Evolutionary conservation across 1,140 invertebrate genomes (phyloP), one percentile per base, ranked within the genome.

Genomic region (Papilio dardanus): DNA sequence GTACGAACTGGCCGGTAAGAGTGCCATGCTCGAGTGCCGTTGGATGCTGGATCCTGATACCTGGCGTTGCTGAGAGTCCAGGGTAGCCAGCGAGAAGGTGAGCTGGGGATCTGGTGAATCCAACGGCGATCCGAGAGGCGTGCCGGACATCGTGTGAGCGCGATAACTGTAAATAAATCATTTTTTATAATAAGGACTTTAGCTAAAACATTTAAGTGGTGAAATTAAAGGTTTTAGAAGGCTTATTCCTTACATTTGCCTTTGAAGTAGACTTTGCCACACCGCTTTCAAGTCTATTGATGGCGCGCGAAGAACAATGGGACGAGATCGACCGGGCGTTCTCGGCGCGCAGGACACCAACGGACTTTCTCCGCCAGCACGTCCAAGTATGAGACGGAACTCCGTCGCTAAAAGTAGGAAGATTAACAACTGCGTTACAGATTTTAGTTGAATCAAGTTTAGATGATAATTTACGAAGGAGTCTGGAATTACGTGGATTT

Each of bases 221-320:
- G 0, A 12, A 37, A 37, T 28, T 24, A 50, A 50, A 50, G 19
- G 54, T 12, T 24, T 65, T 14, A 12, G 0, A n/a, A n/a, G 10
- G 14, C 30, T 69, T 74, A 24, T 19, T 79, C 94, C 95, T 96
- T 94, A 97, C 97, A 98, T 97, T 93, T 98, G 97, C 76, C 97
- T 94, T 81, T 97, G 96, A 12, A 98, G 94, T n/a, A 98, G 94
- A 84, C 97, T 97, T 87, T 97, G 97, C 97, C 97, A 98, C 2
- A 98, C 97, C 21, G 97, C 97, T 86, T 98, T 98, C 7, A 97
- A 89, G 87, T 98, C 97, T 46, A 96, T 94, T 1, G 96, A 97
- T 0, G 97, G 97, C 1, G 97, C 97, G 33, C 97, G 93, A 10
- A 98, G 88, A 0, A 97, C 95, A 2, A 98, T 89, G 4, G 96